phyloP scores from a whole-genome alignment of 1,140 invertebrate genomes.

The Lasioglossum baleicum region DNA sequence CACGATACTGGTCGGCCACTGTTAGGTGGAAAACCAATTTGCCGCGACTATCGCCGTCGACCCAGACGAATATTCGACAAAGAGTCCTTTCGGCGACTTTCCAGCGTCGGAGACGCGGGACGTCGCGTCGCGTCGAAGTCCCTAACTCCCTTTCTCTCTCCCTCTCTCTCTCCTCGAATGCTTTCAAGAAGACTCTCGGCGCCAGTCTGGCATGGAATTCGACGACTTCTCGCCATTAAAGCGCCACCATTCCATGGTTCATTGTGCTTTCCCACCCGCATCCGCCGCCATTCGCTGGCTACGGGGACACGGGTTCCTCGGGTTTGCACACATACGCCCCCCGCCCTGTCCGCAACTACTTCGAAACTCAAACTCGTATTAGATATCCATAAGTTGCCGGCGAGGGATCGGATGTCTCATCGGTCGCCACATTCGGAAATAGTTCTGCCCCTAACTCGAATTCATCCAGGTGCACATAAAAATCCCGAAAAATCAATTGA shows the following conservation, averaged over 20 bases:
- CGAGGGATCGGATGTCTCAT: constrained; percentile 68
- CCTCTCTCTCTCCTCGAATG: constrained; percentile 38
- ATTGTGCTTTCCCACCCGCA: constrained; percentile 66
- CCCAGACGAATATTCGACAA: constrained; percentile 38
- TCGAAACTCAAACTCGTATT: constrained; percentile 73
- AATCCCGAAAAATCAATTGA: no score
- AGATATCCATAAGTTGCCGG: constrained; percentile 69
- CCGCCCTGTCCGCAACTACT: constrained; percentile 50
- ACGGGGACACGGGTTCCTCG: no score
- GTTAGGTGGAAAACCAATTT: constrained; percentile 35
- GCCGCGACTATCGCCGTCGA: constrained; percentile 20
- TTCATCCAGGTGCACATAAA: neutral
- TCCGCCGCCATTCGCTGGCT: constrained; percentile 23
- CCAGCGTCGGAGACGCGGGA: neutral
- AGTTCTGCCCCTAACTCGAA: constrained; percentile 52
- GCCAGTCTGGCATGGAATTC: constrained; percentile 63
- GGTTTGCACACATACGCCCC: no score
- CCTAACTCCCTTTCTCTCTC: neutral
- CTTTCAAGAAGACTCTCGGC: constrained; percentile 60
- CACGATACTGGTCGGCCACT: constrained; percentile 16
- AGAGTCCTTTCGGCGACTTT: constrained; percentile 34
- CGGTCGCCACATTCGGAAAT: constrained; percentile 64
- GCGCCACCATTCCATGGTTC: constrained; percentile 64
- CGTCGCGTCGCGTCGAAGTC: neutral
- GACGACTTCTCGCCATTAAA: constrained; percentile 71